These are phyloP conservation scores for Turdus rufiventris DNA, from an alignment of 2,113 vertebrate species.

Conservation along the genomic window DNA sequence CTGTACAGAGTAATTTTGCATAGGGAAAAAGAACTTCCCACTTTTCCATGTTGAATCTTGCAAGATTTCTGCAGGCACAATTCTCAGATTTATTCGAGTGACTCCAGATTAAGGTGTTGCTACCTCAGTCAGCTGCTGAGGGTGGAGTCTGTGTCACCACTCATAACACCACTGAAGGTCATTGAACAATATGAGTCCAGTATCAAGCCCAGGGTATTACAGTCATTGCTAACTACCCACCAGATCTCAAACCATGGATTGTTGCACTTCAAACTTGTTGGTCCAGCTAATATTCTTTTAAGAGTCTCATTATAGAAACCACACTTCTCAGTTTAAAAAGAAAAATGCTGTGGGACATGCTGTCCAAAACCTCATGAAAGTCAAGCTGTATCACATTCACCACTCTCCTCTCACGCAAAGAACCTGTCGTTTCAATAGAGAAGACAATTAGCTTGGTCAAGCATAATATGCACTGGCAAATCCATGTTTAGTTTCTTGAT, in stretches of 20 bases:
- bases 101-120: not conserved
- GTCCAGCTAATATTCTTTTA: not conserved
- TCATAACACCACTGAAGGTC: not conserved
- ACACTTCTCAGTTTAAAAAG: not conserved
- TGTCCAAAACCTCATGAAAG: not conserved
- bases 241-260: not conserved
- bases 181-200: not conserved
- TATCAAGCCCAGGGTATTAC: not conserved
- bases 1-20: not conserved
- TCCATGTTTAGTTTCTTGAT: not conserved
- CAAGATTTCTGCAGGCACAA: not conserved
- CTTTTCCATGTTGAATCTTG: not conserved
- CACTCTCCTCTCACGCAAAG: not conserved
- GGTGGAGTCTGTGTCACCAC: not conserved
- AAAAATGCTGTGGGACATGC: not conserved
- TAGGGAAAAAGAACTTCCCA: not conserved
- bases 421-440: not conserved
- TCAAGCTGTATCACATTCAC: not conserved
- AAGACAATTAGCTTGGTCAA: not conserved
- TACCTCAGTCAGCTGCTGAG: not conserved
- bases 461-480: not conserved
- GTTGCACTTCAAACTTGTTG: not conserved
- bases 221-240: not conserved
- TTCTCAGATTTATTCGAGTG: not conserved
- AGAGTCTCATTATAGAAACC: not conserved